Base-by-base conservation (phyloP, 2,113 vertebrate species). In the Amblyopsis rosae region DNA sequence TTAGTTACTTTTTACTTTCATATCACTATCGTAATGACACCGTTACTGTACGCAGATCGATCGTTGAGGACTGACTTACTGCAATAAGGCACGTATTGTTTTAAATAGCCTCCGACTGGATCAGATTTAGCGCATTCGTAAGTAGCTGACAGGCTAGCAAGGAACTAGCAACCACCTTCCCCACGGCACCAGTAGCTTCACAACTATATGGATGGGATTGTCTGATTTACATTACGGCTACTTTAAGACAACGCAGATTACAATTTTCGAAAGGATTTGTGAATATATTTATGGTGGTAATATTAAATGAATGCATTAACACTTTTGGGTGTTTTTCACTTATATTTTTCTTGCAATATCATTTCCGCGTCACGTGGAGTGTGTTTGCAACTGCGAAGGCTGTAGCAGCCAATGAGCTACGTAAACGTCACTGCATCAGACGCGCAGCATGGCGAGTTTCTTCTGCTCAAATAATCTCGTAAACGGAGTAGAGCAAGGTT, bases 341-440 rank as follows among this genome's bases (percentile, higher is more conserved):
- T 77, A 71, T 67, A 84, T 70, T 51, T 65, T 59, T 4, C 19
- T 58, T 9, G 26, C 12, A 6, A 48, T 32, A 13, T 3, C 0
- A 71, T 72, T 84, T 84, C 88, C 88, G 70, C 1, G 17, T 84
- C 56, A 80, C 78, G 69, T 77, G 62, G 0, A 4, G 62, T 56
- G 15, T 70, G 65, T 80, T 77, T 81, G 70, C 53, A 12, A 13
- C 12, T 50, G 3, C 66, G 3, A 19, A 56, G n/a, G 41, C 13
- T 6, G 13, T 9, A 2, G 5, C 3, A 13, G 1, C 82, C 63
- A 86, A 56, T 56, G 4, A 56, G n/a, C 17, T 17, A 88, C 87
- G 12, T 69, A 2, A 81, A 46, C 35, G 0, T 3, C 3, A 51
- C 53, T 55, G 81, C 54, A 60, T 71, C 55, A 72, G 54, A 59